These are phyloP conservation scores for Ectropis grisescens DNA, from an alignment of 1,140 invertebrate genomes.

Conservation along the genomic window DNA sequence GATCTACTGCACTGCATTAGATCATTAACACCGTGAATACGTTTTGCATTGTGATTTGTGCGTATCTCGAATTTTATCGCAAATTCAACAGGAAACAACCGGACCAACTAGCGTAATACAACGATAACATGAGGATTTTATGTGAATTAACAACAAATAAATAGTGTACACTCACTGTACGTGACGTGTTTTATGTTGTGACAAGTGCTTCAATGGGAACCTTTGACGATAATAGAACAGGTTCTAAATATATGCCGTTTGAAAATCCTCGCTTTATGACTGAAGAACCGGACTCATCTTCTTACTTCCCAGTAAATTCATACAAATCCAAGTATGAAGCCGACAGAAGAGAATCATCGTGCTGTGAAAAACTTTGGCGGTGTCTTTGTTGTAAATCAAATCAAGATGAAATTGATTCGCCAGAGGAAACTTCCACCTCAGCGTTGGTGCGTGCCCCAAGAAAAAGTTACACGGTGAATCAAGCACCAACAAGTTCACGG, in stretches of 20 bases:
- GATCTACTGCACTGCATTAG: neutral
- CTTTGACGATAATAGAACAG: neutral
- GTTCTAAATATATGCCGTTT: neutral
- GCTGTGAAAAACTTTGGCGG: constrained; percentile 20
- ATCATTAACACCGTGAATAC: neutral
- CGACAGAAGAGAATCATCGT: constrained; percentile 17
- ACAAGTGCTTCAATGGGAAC: no score
- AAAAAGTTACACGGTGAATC: constrained; percentile 39
- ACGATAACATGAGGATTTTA: constrained; percentile 51
- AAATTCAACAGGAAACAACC: constrained; percentile 46
- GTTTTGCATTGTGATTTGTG: constrained; percentile 6
- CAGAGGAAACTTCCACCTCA: constrained; percentile 31
- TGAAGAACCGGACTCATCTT: neutral
- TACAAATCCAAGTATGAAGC: no score
- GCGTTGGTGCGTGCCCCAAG: constrained; percentile 33
- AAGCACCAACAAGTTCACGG: constrained; percentile 11
- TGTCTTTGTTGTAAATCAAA: constrained; percentile 30
- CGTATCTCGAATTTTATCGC: constrained; percentile 20
- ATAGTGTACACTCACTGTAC: constrained; percentile 11
- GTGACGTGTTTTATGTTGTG: constrained; percentile 15
- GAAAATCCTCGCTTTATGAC: neutral
- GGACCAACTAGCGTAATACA: constrained; percentile 9
- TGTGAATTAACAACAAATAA: constrained; percentile 25
- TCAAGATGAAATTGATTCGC: constrained; percentile 21
- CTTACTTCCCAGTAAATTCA: constrained; percentile 38